A percentile compares a stretch with the other conserved stretches of the same genome.
Evolutionary conservation across 2,888 invertebrate genomes (phyloP).

Genomic region (Stenodera caucasica): DNA sequence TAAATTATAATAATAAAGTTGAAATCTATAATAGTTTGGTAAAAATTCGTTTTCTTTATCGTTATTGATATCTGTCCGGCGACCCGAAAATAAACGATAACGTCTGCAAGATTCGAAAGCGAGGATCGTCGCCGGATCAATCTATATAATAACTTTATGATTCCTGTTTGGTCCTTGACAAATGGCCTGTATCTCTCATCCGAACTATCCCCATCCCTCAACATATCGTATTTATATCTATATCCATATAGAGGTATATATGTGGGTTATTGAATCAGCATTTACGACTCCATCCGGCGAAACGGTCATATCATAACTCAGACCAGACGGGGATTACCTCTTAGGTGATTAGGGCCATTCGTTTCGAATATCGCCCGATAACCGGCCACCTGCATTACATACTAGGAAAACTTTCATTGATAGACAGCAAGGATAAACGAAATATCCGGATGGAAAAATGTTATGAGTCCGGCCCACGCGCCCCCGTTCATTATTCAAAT

Average conservation of each 20-base stretch:
- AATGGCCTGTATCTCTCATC: constrained; percentile 46
- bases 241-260: constrained; percentile 41
- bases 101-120: constrained; percentile 17
- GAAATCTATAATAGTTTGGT: no score
- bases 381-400: constrained; percentile 20
- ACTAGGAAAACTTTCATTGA: constrained; percentile 10
- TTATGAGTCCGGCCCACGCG: not conserved
- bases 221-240: not conserved
- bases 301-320: constrained; percentile 56
- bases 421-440: constrained; percentile 28
- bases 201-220: constrained; percentile 26
- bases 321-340: constrained; percentile 53
- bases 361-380: constrained; percentile 51
- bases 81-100: not conserved
- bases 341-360: constrained; percentile 57
- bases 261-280: constrained; percentile 55
- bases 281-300: constrained; percentile 52
- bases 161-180: constrained; percentile 47
- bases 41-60: not conserved
- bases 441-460: constrained; percentile 2
- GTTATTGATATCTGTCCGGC: not conserved
- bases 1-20: no score
- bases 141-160: constrained; percentile 54
- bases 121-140: constrained; percentile 26
- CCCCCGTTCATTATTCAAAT: constrained; percentile 18